These are phyloP conservation scores for Parasteatoda tepidariorum DNA, from an alignment of 1,140 invertebrate genomes.

Conservation along the genomic window DNA sequence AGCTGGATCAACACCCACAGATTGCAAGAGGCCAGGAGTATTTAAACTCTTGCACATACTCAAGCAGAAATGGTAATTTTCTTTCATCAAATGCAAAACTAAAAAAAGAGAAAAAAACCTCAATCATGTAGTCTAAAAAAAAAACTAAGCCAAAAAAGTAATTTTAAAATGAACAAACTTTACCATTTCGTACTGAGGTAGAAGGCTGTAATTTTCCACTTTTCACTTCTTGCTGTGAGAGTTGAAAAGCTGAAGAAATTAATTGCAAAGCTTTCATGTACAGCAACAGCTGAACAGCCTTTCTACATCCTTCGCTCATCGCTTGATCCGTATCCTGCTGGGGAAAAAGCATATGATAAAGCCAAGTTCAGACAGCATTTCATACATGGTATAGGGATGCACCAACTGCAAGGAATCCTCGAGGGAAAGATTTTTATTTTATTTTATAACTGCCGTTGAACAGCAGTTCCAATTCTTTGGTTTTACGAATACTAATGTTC, in stretches of 20 bases:
- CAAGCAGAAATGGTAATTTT: constrained; percentile 88
- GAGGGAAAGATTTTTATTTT: too few species aligned
- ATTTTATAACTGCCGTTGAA: too few species aligned
- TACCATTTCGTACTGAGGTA: constrained; percentile 88
- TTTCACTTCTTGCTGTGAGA: constrained; percentile 89
- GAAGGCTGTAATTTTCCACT: constrained; percentile 87
- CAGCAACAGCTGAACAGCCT: constrained; percentile 91
- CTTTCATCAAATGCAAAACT: constrained; percentile 90
- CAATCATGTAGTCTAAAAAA: not conserved
- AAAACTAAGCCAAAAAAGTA: not conserved
- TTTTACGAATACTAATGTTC: too few species aligned
- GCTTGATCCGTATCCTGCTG: not conserved
- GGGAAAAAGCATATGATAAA: not conserved
- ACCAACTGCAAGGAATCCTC: too few species aligned
- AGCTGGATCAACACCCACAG: constrained; percentile 76
- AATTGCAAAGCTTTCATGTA: constrained; percentile 91
- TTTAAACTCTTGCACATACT: constrained; percentile 89
- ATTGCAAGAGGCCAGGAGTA: constrained; percentile 77
- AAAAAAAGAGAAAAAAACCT: not conserved
- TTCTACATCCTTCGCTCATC: constrained; percentile 69
- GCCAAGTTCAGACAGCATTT: not conserved
- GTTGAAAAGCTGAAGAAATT: constrained; percentile 88
- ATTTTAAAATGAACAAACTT: constrained; percentile 48
- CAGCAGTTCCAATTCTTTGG: too few species aligned
- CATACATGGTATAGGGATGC: too few species aligned